Evolutionary conservation across 2,797 vertebrate species (phyloP), one percentile per base, ranked within the genome.

Genomic region (Danionella dracula): DNA sequence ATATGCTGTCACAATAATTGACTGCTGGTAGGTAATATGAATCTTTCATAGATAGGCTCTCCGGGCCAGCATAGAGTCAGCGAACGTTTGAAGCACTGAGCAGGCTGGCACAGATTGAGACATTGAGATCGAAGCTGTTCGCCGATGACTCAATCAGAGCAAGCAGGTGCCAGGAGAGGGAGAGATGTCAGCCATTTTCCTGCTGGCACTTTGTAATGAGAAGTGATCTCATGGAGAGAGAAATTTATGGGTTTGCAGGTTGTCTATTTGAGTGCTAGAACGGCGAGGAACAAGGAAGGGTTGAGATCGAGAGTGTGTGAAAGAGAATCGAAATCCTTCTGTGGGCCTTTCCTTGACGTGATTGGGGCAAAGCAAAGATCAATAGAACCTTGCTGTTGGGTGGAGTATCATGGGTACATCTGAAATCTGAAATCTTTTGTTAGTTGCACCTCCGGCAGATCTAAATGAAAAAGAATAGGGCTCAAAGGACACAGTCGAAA

Each of bases 21-120:
- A 69, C 70, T 48, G 67, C 32, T 66, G 57, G 62, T 49, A 42
- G 57, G 70, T 70, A 63, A 73, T 51, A 21, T 54, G 70, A 70
- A 56, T 66, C 74, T 45, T 57, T 44, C 57, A 56, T 58, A 66
- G 70, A 76, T 70, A 57, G 40, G 63, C 45, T 49, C 38, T 63
- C 45, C 17, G 4, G 44, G 71, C 58, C 59, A 51, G 51, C 53
- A 67, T 50, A 51, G 65, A 67, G 60, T 62, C 66, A 40, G 23
- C 13, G 9, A 35, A 35, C 15, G 31, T 57, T 57, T 57, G 63
- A 66, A 57, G 53, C 44, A 15, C 38, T 27, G 51, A 38, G 69
- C 51, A 61, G 41, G 44, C 37, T 69, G 42, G 38, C 49, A 49
- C 32, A 17, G 12, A 70, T 46, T 20, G 59, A 69, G 65, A 74